Conservation (phyloP, 2,797 vertebrate species). For the Molossus alvarezi region DNA sequence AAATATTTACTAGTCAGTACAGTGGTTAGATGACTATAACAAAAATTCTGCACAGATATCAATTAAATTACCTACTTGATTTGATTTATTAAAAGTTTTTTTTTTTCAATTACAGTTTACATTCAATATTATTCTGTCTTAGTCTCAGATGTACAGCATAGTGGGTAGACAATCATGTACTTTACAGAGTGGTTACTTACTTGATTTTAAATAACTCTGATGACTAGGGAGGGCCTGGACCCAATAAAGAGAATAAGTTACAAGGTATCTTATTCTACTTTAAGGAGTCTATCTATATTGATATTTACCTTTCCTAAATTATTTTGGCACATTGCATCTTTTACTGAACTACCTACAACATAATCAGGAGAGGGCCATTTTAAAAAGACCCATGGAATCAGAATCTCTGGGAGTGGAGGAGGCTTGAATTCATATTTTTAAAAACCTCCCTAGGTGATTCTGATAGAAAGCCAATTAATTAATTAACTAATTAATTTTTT, state of each 20-base stretch:
- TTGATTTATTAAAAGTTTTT: background rate
- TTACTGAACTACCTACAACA: background rate
- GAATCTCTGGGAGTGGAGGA: background rate
- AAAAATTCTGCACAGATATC: background rate
- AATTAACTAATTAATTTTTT: too few relatives aligned
- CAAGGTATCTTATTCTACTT: background rate
- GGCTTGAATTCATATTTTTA: background rate
- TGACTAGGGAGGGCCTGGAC: background rate
- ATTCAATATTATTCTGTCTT: background rate
- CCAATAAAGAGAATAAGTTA: background rate
- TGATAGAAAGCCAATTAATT: background rate
- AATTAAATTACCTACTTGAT: background rate
- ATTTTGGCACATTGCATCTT: background rate
- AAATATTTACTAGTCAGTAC: slow-evolving; percentile 22
- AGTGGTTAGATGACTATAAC: background rate
- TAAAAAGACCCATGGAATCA: background rate
- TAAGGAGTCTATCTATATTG: background rate
- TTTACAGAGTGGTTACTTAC: background rate
- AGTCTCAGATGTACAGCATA: background rate
- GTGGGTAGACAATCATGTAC: background rate
- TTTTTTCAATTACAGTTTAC: background rate
- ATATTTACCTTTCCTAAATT: background rate
- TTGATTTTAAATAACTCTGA: slow-evolving; percentile 40
- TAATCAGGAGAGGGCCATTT: background rate
- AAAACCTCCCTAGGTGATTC: slow-evolving; percentile 16